These are phyloP conservation scores for Cheirogaleus medius DNA, from an alignment of 2,113 vertebrate species.

Conservation along the genomic window DNA sequence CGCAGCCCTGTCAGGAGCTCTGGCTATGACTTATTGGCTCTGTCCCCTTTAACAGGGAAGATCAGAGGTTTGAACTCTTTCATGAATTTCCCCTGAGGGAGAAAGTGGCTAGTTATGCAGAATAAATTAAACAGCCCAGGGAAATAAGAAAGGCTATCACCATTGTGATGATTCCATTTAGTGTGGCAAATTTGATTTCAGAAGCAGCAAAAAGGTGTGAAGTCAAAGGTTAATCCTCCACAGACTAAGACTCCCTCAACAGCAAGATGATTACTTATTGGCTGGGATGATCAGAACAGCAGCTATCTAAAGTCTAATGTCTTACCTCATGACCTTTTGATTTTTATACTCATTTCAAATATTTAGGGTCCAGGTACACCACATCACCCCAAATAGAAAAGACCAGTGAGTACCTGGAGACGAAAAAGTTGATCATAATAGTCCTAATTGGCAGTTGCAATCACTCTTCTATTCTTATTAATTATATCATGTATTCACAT, in stretches of 20 bases:
- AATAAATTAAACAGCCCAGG: conserved; percentile 38
- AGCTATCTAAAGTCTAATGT: not conserved
- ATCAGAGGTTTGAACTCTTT: conserved; percentile 26
- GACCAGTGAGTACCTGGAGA: not conserved
- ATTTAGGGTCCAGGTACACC: not conserved
- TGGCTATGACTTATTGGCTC: not conserved
- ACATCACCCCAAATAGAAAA: not conserved
- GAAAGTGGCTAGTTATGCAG: not conserved
- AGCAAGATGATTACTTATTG: not conserved
- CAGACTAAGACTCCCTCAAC: not conserved
- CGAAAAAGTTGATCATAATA: accelerated
- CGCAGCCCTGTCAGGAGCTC: too few relatives aligned
- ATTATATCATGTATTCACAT: not conserved
- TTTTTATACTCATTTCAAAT: not conserved
- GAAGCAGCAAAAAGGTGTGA: not conserved
- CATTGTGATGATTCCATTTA: not conserved
- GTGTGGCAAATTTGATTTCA: conserved; percentile 15
- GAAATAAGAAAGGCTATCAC: not conserved
- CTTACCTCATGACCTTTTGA: not conserved
- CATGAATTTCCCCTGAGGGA: conserved; percentile 24
- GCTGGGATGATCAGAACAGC: not conserved
- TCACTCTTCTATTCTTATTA: not conserved
- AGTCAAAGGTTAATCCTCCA: not conserved
- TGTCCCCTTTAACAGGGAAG: not conserved
- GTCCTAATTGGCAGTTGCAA: not conserved